Conservation (phyloP, 2,797 vertebrate genomes). For the Prionace glauca region DNA sequence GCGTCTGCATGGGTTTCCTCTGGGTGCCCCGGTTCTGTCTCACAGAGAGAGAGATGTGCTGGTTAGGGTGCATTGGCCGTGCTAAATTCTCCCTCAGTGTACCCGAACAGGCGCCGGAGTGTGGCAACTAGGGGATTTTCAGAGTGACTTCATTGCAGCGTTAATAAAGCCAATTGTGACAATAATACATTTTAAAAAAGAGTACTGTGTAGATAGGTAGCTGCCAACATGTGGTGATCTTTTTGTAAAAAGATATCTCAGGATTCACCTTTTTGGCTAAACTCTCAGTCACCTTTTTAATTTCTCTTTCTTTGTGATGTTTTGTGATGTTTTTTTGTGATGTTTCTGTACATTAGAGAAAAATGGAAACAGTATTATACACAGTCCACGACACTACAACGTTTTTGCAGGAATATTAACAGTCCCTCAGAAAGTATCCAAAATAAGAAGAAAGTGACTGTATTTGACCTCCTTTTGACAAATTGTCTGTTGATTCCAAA, state of each 20-base stretch:
- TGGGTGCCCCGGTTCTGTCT: too few relatives aligned
- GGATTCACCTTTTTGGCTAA: not conserved
- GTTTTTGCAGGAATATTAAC: not conserved
- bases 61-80: too few relatives aligned
- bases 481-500: not conserved
- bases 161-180: too few relatives aligned
- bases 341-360: not conserved
- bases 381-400: not conserved
- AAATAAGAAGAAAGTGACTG: not conserved
- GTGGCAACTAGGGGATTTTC: too few relatives aligned
- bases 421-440: not conserved
- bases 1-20: too few relatives aligned
- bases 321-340: not conserved
- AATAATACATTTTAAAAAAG: too few relatives aligned
- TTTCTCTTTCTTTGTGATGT: not conserved
- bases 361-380: not conserved
- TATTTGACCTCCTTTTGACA: conserved; percentile 10
- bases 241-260: not conserved
- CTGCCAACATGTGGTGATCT: not conserved
- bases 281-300: not conserved
- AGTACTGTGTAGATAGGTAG: not conserved
- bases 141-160: too few relatives aligned
- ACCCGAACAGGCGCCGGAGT: too few relatives aligned
- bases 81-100: too few relatives aligned
- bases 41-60: too few relatives aligned